Conservation (phyloP, 2,888 invertebrate genomes). For the Pardosa pseudoannulata region DNA sequence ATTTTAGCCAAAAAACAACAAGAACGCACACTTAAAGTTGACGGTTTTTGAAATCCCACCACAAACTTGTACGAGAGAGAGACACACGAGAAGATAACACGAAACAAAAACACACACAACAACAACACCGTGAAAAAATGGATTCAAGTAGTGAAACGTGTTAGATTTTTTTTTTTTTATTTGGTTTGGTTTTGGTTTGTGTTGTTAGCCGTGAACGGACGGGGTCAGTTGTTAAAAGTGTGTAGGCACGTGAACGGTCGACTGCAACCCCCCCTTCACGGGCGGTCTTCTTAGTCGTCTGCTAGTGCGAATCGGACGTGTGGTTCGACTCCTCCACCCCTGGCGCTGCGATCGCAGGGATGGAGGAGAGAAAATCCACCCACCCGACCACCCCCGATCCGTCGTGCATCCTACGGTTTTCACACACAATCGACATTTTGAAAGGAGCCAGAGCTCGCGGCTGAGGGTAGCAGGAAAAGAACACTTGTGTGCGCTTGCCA, state of each 20-base stretch:
- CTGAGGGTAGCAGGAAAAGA: background rate
- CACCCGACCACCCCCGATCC: too few relatives aligned
- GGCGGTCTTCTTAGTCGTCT: conserved; percentile 65
- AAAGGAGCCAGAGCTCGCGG: background rate
- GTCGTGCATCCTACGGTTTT: background rate
- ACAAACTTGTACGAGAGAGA: background rate
- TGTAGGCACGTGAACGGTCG: conserved; percentile 59
- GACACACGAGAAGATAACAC: background rate
- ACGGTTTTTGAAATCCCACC: background rate
- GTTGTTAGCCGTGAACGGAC: conserved; percentile 23
- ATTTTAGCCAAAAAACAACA: background rate
- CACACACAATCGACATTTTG: conserved; percentile 32
- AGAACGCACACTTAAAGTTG: too few relatives aligned
- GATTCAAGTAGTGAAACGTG: background rate
- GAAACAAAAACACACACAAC: conserved; percentile 7
- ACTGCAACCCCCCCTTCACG: conserved; percentile 64
- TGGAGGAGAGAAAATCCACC: conserved; percentile 9
- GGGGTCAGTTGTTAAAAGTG: conserved; percentile 56
- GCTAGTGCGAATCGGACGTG: conserved; percentile 31
- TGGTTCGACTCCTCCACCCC: conserved; percentile 22
- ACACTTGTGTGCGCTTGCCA: background rate
- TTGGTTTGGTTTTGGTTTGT: too few relatives aligned
- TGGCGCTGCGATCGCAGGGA: conserved; percentile 56
- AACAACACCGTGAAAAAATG: conserved; percentile 5
- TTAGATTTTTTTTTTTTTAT: too few relatives aligned